These are phyloP conservation scores for Masnerella sp. DNA, from an alignment of 2,888 invertebrate genomes.

Conservation along the genomic window DNA sequence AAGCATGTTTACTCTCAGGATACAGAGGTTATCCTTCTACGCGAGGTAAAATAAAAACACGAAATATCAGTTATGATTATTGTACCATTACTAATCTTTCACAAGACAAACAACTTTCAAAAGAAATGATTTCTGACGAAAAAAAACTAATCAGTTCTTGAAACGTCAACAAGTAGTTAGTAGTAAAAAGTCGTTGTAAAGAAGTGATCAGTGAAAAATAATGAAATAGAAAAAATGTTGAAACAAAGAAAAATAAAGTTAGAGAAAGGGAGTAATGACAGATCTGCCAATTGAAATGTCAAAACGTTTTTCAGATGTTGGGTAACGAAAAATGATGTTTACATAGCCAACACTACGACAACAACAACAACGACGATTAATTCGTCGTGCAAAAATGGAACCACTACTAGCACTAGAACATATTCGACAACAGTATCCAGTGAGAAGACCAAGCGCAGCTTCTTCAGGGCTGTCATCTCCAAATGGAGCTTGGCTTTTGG, in stretches of 20 bases:
- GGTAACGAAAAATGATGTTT: constrained; percentile 35
- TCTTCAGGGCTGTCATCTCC: constrained; percentile 33
- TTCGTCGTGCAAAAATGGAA: neutral
- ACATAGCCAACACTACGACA: constrained; percentile 25
- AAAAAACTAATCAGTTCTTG: neutral
- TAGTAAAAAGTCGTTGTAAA: neutral
- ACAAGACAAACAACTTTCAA: neutral
- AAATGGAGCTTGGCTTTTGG: constrained; percentile 52
- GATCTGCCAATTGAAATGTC: neutral
- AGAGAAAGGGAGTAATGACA: neutral
- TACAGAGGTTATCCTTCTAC: constrained; percentile 53
- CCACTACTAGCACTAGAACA: neutral
- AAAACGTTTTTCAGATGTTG: constrained; percentile 37
- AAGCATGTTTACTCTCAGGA: constrained; percentile 55
- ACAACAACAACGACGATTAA: constrained; percentile 19
- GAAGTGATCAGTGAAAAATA: too few relatives aligned
- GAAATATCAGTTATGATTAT: too few relatives aligned
- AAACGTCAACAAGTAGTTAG: neutral
- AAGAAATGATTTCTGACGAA: neutral
- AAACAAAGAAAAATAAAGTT: neutral
- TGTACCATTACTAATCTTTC: too few relatives aligned
- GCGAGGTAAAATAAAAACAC: constrained; percentile 50
- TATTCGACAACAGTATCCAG: constrained; percentile 17
- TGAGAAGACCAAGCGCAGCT: constrained; percentile 23
- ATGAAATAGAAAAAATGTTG: neutral